Evolutionary conservation across 2,113 vertebrate genomes (phyloP), one percentile per base, ranked within the genome.

Genomic region (Mustela lutreola): DNA sequence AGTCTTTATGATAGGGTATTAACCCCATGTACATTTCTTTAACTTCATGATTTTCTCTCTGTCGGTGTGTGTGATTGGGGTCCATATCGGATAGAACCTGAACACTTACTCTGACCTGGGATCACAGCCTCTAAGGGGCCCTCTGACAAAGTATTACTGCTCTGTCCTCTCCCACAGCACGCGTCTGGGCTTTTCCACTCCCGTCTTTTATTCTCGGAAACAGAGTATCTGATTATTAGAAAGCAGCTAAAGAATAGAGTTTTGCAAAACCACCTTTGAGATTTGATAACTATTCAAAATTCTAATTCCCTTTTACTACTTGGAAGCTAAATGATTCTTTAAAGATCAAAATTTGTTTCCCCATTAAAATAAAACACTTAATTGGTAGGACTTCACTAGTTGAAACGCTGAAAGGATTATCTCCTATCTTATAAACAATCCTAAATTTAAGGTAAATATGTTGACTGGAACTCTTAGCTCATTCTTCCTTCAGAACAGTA

Each of bases 271-370:
- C 11, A 92, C 31, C 5, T 45, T 62, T 90, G 58, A 90, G 31
- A 65, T 95, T 60, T 79, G 39, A 18, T 79, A 91, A 88, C 58
- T 92, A 24, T 89, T 95, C 33, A 93, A 53, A 86, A 93, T 33
- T 28, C 50, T 89, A 76, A 87, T 82, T 96, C 50, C 11, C 85
- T 96, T 82, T 84, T 65, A n/a, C 39, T 83, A 22, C 31, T 89
- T 67, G 42, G 45, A 92, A 87, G 50, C 78, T 48, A 84, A 88
- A 58, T 65, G 19, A 53, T 76, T 67, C 48, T 92, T 91, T 80
- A 92, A 89, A 92, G 33, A 80, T 84, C 28, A 85, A 96, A 65
- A 36, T 28, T 1, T 33, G 63, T 56, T 83, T 97, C 9, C n/a
- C 12, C 75, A 26, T 97, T 75, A 96, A 96, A 82, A 83, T 94